Percentiles rank a stretch among this genome's conserved stretches.
Conservation (phyloP, 2,113 vertebrate genomes). For the Apteryx mantelli region DNA sequence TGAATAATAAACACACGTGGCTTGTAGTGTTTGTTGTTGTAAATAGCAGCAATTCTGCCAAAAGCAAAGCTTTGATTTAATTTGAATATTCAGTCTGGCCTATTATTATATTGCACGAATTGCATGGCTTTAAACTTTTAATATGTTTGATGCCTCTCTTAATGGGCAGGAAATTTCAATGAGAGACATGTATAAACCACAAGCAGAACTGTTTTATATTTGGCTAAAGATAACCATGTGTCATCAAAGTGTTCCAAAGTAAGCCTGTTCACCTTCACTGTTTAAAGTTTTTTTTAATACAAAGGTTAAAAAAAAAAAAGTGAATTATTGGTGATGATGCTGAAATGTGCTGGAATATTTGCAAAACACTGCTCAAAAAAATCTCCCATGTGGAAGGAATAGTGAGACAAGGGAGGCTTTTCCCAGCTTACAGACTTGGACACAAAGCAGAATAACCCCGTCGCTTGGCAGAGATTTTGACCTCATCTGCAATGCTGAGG, state of each 20-base stretch:
- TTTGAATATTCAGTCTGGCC: background rate
- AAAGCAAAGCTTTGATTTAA: background rate
- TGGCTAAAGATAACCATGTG: background rate
- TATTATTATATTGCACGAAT: background rate
- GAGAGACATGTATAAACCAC: background rate
- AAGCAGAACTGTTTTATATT: background rate
- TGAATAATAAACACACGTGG: background rate
- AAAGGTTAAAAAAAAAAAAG: background rate
- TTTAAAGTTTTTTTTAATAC: background rate
- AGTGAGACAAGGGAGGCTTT: background rate
- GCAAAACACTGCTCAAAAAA: background rate
- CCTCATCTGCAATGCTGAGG: background rate
- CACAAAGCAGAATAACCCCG: background rate
- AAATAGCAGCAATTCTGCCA: background rate
- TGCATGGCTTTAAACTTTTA: background rate
- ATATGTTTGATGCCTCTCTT: background rate
- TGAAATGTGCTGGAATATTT: background rate
- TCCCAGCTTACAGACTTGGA: background rate
- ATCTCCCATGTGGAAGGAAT: background rate
- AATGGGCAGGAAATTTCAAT: background rate
- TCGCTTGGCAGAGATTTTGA: background rate
- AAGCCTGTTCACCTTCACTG: background rate
- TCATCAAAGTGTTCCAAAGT: background rate
- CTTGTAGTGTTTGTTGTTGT: background rate
- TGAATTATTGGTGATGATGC: background rate